A percentile compares a stretch with the other conserved stretches of the same genome.
phyloP scores from a whole-genome alignment of 2,797 vertebrate species.

The Clamator glandarius region DNA sequence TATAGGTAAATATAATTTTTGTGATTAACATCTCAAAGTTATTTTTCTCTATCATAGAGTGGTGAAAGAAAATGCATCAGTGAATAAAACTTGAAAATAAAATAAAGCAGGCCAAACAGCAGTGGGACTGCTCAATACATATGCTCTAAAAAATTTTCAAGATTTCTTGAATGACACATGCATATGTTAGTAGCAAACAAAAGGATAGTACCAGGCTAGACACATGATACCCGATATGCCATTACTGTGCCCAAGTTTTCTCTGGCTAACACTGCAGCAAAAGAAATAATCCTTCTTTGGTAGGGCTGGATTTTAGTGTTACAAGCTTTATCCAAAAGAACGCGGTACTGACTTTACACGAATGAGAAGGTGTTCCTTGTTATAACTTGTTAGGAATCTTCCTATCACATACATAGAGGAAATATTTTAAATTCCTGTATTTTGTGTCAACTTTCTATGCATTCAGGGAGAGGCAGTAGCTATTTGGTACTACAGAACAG shows the following conservation, averaged over 20 bases:
- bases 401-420: background rate
- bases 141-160: background rate
- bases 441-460: background rate
- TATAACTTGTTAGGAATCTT: background rate
- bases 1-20: background rate
- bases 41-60: background rate
- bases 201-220: background rate
- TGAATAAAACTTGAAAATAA: background rate
- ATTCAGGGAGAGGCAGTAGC: background rate
- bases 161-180: background rate
- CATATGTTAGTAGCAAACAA: background rate
- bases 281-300: background rate
- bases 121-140: background rate
- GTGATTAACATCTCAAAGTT: background rate
- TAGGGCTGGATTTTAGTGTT: background rate
- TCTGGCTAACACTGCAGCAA: background rate
- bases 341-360: background rate
- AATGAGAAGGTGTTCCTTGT: background rate
- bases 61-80: background rate
- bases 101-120: background rate
- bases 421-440: background rate
- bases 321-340: background rate
- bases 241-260: background rate
- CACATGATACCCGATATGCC: background rate
- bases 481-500: background rate